Base-by-base conservation (phyloP, 2,888 invertebrate species). In the Euphydryas editha region DNA sequence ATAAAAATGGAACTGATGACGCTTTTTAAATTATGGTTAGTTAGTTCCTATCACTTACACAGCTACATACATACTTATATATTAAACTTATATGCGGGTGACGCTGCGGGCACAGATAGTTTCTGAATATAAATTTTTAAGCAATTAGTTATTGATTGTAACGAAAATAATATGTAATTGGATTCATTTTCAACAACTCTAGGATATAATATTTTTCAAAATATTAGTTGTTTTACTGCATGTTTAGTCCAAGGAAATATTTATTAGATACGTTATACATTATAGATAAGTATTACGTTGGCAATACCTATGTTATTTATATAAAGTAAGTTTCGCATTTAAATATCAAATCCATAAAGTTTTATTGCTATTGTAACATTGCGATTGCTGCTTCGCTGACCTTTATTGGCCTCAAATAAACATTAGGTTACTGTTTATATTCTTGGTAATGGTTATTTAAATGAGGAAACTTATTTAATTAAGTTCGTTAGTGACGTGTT, bases 261-360 rank as follows among this genome's bases (percentile, higher is more conserved):
- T 51, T 49, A 49, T 49, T 18, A 17, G n/a, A 10, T 11, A 51
- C 24, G 21, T 20, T 15, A 51, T 51, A 51, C 49, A 24, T 51
- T 51, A 51, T 51, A 13, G 49, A 24, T 24, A 21, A 51, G 15
- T 51, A 20, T 24, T 24, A 51, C 49, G 13, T 51, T 24, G 49
- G 6, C 21, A 51, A 24, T 51, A 51, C 49, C 49, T 51, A 51
- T 5, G 24, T 24, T 51, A 51, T 51, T 24, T 51, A 51, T 51
- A 51, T 51, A 58, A 63, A 58, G 60, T 55, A 56, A 55, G 20
- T 61, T 68, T 68, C 61, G 54, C 65, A 65, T 68, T 68, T 68
- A 70, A 70, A 70, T 70, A 70, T 68, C 68, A 70, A 70, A 66
- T 58, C 55, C 51, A 63, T 65, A 68, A 65, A 68, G 67, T 66